Base-by-base conservation (phyloP, 1,140 invertebrate species). In the Pteromalus puparum region DNA sequence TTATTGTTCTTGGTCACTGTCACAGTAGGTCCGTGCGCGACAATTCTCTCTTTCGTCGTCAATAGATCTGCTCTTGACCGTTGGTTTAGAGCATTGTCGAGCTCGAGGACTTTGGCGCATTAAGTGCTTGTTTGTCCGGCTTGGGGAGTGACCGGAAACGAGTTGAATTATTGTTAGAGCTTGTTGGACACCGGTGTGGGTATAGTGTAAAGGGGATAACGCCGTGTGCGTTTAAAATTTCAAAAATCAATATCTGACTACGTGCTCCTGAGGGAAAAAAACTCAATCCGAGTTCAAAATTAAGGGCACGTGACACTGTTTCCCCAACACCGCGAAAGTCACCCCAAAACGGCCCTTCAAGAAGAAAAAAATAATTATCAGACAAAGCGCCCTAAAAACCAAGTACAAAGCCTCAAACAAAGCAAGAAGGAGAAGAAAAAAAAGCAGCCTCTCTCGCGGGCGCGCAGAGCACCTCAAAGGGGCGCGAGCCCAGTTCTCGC, bases 21-120 rank as follows among this genome's bases (percentile, higher is more conserved):
- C 30, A 18, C 84, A 7, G 53, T 61, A 34, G 70, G 30, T 26
- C 68, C 12, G 81, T 7, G 6, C 42, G 30, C 15, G 70, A 42
- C 72, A 26, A 72, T 48, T 81, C 48, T 53, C 79, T 70, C 21
- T 70, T 13, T 70, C 53, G 68, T 75, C 48, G 28, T 67, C 46
- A 26, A 61, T 61, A 24, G 61, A 26, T 6, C 67, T 72, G 28
- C 80, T 81, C 80, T 81, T 75, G 81, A 75, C 81, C 81, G 81
- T 82, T 82, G 67, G 80, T 61, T 61, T 61, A 21, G 21, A 34
- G 30, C 72, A 74, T 74, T 74, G 72, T 74, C 72, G 18, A 34
- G 72, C 72, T 26, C 72, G 48, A 65, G 72, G 72, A 26, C 53
- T 75, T 75, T 75, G 53, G 72, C 48, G 81, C 53, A 67, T 70